Conservation (phyloP, 1,140 invertebrate species). For the Propsilocerus akamusi region DNA sequence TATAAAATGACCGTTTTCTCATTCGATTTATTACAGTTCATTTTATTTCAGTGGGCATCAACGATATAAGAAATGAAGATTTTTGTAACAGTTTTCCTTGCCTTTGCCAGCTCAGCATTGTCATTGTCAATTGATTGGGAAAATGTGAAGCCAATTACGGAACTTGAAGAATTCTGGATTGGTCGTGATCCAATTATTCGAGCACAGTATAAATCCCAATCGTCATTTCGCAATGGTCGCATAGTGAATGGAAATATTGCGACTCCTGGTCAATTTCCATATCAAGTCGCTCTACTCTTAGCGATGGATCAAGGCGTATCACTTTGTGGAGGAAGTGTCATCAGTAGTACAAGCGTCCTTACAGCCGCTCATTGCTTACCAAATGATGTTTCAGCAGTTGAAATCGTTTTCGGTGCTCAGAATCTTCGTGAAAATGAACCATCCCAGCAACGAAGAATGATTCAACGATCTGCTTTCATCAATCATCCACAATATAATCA, state of each 20-base stretch:
- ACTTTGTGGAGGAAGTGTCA: conserved; percentile 28
- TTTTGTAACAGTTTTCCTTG: not conserved
- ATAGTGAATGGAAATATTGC: conserved; percentile 19
- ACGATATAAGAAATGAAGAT: no score
- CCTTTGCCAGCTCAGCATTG: not conserved
- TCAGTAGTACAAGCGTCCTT: conserved; percentile 25
- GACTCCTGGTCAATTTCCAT: conserved; percentile 19
- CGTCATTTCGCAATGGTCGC: conserved; percentile 9
- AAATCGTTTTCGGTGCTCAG: not conserved
- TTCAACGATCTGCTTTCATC: not conserved
- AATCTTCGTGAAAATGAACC: not conserved
- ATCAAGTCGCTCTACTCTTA: conserved; percentile 20
- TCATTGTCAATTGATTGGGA: conserved; percentile 14
- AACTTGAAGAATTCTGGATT: no score
- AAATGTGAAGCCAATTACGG: conserved; percentile 19
- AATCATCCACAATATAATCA: not conserved
- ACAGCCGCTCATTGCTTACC: conserved; percentile 30
- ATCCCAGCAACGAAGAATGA: not conserved
- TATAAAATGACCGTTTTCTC: no score
- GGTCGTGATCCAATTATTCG: not conserved
- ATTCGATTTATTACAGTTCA: no score
- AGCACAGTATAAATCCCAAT: not conserved
- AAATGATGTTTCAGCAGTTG: not conserved
- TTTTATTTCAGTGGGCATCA: no score
- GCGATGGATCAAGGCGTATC: conserved; percentile 10